These are phyloP conservation scores for Actinopyga echinites DNA, from an alignment of 53 echinoderm and acorn worm species.

Conservation along the genomic window DNA sequence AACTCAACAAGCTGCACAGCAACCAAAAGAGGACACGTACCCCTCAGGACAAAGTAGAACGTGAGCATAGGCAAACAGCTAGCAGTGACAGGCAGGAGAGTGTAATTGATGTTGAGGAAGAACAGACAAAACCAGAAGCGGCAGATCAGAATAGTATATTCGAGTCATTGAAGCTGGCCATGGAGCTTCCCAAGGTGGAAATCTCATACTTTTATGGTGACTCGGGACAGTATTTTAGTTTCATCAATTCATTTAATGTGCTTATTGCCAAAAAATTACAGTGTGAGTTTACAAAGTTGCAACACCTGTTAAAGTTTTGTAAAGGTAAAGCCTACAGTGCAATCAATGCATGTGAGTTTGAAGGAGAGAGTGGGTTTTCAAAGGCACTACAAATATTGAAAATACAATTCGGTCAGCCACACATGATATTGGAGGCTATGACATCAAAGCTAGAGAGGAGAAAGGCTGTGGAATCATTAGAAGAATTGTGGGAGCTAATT, in stretches of 20 bases:
- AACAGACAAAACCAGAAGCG: not conserved
- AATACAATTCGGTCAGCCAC: conserved; percentile 16
- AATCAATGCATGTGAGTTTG: conserved; percentile 16
- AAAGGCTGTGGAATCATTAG: conserved; percentile 1
- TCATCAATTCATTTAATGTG: conserved; percentile 19
- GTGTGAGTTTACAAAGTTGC: conserved; percentile 21
- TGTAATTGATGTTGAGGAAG: not conserved
- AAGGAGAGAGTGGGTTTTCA: not conserved
- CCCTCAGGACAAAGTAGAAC: not conserved
- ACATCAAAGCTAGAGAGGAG: conserved; percentile 6
- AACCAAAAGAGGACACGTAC: not conserved
- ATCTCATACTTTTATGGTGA: conserved; percentile 31
- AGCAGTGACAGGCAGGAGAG: not conserved
- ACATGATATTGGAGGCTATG: conserved; percentile 30
- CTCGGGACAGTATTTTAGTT: conserved; percentile 14
- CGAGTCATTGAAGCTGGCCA: conserved; percentile 10
- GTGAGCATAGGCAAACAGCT: not conserved
- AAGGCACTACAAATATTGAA: conserved; percentile 20
- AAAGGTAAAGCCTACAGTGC: conserved; percentile 34
- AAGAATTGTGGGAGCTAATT: conserved; percentile 18
- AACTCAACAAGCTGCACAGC: not conserved
- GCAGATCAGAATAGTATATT: not conserved
- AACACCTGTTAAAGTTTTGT: conserved; percentile 20
- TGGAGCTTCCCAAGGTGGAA: conserved; percentile 31
- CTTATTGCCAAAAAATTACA: conserved; percentile 8